Conservation (phyloP, 35 echinoderm and acorn worm genomes). For the Chiridota heheva region DNA sequence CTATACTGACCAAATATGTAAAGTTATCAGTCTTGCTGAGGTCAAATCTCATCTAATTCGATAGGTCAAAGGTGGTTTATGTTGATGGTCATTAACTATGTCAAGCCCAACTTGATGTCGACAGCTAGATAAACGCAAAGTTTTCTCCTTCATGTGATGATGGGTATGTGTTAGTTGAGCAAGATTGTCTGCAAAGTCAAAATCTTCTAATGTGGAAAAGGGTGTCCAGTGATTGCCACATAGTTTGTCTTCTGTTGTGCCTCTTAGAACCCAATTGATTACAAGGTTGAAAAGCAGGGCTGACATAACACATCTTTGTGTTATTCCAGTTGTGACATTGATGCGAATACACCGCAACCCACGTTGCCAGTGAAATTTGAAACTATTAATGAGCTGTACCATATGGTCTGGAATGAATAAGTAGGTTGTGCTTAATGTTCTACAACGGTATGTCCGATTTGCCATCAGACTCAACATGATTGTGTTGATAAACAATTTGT, state of each 20-base stretch:
- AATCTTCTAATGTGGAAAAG: constrained; percentile 23
- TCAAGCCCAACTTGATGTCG: constrained; percentile 9
- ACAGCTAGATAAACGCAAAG: background rate
- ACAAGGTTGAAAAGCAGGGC: constrained; percentile 36
- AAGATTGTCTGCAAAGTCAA: constrained; percentile 59
- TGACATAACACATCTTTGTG: constrained; percentile 58
- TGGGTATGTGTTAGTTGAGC: constrained; percentile 35
- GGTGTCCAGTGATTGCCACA: constrained; percentile 42
- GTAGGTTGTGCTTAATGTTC: too few relatives aligned
- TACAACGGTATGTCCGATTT: too few relatives aligned
- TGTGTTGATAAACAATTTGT: too few relatives aligned
- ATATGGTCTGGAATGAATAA: background rate
- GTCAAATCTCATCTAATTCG: background rate
- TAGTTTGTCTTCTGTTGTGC: constrained; percentile 16
- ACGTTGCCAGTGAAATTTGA: too few relatives aligned
- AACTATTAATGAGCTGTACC: too few relatives aligned
- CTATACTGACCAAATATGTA: constrained; percentile 12
- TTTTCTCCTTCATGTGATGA: constrained; percentile 52
- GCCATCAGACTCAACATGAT: too few relatives aligned
- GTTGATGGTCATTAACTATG: constrained; percentile 17
- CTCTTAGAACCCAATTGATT: constrained; percentile 49
- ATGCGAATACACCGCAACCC: too few relatives aligned
- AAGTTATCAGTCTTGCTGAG: background rate
- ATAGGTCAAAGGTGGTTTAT: background rate
- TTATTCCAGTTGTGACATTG: constrained; percentile 45